phyloP scores from a whole-genome alignment of 2,113 vertebrate species.

The Sinocyclocheilus anshuiensis region DNA sequence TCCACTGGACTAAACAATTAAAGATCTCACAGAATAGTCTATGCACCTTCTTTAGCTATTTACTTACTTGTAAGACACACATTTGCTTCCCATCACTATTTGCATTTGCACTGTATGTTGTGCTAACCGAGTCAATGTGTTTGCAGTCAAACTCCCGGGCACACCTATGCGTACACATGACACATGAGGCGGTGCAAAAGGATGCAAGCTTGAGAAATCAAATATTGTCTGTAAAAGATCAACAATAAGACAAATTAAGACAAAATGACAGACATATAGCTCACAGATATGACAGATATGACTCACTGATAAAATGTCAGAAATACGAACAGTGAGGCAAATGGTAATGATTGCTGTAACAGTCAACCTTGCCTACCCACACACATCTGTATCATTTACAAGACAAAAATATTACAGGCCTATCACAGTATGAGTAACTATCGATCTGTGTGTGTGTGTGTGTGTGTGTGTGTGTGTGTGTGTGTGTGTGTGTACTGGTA shows the following conservation, averaged over 20 bases:
- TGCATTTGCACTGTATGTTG: neutral
- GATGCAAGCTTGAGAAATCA: neutral
- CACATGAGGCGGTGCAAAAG: neutral
- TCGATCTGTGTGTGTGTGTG: too few species aligned
- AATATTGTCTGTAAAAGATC: neutral
- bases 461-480: too few species aligned
- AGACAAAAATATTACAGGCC: neutral
- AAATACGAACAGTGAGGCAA: neutral
- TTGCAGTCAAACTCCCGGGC: neutral
- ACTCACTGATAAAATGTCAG: neutral
- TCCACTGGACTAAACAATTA: neutral
- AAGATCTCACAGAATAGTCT: neutral
- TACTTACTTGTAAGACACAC: slow-evolving; percentile 9
- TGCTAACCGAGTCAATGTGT: neutral
- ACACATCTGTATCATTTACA: neutral
- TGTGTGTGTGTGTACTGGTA: too few species aligned
- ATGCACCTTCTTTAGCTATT: neutral
- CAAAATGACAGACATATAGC: neutral
- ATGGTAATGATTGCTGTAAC: neutral
- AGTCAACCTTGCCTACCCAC: neutral
- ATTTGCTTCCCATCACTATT: neutral
- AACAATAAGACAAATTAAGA: neutral
- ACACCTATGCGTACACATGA: slow-evolving; percentile 32
- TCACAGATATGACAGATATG: neutral
- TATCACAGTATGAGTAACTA: too few species aligned